phyloP scores from a whole-genome alignment of 2,797 vertebrate species.

The Hirundo rustica region DNA sequence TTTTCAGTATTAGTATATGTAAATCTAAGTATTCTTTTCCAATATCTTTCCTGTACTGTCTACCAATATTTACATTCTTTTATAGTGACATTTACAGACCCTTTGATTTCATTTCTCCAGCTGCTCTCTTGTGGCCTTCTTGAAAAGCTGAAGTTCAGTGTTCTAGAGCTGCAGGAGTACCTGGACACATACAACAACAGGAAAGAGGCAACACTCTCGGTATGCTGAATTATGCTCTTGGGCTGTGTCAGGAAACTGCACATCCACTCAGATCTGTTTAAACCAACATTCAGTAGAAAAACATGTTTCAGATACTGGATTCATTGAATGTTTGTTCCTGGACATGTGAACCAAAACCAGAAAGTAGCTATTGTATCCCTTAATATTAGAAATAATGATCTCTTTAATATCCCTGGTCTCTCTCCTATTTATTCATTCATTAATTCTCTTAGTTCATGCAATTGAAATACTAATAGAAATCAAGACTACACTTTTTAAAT shows the following conservation, averaged over 20 bases:
- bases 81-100: not conserved
- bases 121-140: conserved; percentile 96
- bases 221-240: conserved; percentile 67
- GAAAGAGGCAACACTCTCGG: conserved; percentile 92
- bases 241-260: not conserved
- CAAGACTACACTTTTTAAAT: not conserved
- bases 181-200: conserved; percentile 94
- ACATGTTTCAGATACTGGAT: not conserved
- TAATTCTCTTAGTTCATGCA: not conserved
- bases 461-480: not conserved
- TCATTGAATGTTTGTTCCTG: not conserved
- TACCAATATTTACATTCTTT: not conserved
- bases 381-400: not conserved
- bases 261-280: not conserved
- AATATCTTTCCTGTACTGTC: not conserved
- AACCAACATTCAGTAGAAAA: not conserved
- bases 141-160: conserved; percentile 98
- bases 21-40: not conserved
- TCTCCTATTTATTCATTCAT: not conserved
- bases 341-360: not conserved
- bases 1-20: not conserved
- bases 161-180: conserved; percentile 95
- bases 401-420: not conserved
- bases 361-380: not conserved
- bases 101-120: conserved; percentile 76